These are phyloP conservation scores for Sinelater perroti DNA, from an alignment of 2,888 invertebrate genomes.

Conservation along the genomic window DNA sequence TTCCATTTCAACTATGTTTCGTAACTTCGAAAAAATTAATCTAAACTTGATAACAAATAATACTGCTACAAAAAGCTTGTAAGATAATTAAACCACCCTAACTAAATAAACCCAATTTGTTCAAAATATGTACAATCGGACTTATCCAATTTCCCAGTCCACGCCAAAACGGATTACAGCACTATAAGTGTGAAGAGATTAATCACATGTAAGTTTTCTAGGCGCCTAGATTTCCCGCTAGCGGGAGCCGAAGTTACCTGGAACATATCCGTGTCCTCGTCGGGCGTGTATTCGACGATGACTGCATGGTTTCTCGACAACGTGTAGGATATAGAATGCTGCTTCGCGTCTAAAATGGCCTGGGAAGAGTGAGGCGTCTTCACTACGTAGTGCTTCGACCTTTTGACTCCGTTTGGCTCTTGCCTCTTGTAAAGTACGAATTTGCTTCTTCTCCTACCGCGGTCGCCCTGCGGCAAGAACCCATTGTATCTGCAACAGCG, in stretches of 20 bases:
- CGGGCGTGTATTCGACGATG: constrained; percentile 96
- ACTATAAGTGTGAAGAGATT: constrained; percentile 19
- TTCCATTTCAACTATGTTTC: too few species aligned
- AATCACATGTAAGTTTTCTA: not conserved
- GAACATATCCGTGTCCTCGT: constrained; percentile 98
- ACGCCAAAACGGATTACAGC: constrained; percentile 21
- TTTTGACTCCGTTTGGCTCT: constrained; percentile 90
- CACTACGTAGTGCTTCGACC: constrained; percentile 95
- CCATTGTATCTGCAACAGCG: constrained; percentile 94
- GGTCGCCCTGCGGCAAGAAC: constrained; percentile 86
- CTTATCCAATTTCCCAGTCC: too few species aligned
- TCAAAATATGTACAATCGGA: too few species aligned
- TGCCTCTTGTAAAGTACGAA: constrained; percentile 88
- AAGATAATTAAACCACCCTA: too few species aligned
- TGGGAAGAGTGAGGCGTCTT: constrained; percentile 95
- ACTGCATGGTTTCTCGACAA: constrained; percentile 95
- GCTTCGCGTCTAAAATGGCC: constrained; percentile 91
- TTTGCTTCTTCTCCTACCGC: constrained; percentile 92
- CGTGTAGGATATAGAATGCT: constrained; percentile 97
- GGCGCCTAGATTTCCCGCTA: not conserved
- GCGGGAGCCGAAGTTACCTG: constrained; percentile 75
- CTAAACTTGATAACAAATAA: too few species aligned
- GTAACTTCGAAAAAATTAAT: too few species aligned
- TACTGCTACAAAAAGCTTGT: too few species aligned
- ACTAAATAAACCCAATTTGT: too few species aligned